These are phyloP conservation scores for Diploptera punctata DNA, from an alignment of 2,888 invertebrate genomes.

Conservation along the genomic window DNA sequence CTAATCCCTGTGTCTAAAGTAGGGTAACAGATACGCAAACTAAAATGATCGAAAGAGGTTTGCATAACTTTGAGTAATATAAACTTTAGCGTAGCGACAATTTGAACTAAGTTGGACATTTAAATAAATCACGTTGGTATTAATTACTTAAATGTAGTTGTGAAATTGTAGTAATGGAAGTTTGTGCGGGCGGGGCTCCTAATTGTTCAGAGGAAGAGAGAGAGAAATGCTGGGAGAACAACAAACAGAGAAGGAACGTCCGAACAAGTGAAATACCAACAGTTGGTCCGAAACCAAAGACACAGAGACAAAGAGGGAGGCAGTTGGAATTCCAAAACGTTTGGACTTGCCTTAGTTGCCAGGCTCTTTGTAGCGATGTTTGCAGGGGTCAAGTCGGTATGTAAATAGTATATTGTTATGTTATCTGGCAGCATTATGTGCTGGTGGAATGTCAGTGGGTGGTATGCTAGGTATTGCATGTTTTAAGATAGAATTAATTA, in stretches of 20 bases:
- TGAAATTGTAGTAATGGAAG: no score
- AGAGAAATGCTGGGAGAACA: neutral
- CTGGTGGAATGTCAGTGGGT: neutral
- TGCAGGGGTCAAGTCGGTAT: constrained; percentile 21
- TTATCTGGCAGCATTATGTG: constrained; percentile 2
- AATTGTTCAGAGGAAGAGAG: neutral
- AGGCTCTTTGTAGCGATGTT: constrained; percentile 12
- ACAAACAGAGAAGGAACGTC: neutral
- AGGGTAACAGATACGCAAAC: no score
- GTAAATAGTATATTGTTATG: constrained; percentile 27
- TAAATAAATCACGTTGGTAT: no score
- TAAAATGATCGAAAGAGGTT: no score
- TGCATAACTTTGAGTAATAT: no score
- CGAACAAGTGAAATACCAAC: constrained; percentile 3
- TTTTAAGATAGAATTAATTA: no score
- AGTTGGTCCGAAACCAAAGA: constrained; percentile 25
- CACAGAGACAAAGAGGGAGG: neutral
- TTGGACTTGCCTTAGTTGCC: constrained; percentile 18
- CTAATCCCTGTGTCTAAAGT: no score
- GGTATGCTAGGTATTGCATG: neutral
- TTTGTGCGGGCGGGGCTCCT: constrained; percentile 1
- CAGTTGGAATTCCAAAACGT: constrained; percentile 21
- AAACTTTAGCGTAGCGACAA: no score
- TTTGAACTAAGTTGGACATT: no score
- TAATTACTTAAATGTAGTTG: no score